phyloP scores from a whole-genome alignment of 2,888 invertebrate genomes.

The Phania funesta region DNA sequence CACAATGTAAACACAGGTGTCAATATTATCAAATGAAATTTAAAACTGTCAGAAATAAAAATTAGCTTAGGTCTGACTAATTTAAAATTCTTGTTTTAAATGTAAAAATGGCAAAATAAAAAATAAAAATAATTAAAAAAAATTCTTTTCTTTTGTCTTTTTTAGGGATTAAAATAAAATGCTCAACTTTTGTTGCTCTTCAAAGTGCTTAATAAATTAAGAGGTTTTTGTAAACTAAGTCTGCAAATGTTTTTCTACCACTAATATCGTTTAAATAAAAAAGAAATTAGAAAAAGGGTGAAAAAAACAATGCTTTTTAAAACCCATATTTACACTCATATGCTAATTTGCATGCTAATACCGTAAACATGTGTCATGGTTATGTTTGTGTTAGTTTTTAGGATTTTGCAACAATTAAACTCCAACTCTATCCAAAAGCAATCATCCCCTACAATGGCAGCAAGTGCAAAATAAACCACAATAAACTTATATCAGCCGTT shows the following conservation, averaged over 20 bases:
- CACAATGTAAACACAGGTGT: too few species aligned
- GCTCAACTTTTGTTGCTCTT: too few species aligned
- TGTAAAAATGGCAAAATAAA: too few species aligned
- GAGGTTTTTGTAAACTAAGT: slow-evolving; percentile 4
- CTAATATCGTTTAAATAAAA: background rate
- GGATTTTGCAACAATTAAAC: slow-evolving; percentile 37
- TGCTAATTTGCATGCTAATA: slow-evolving; percentile 46
- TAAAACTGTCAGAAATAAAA: too few species aligned
- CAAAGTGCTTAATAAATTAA: slow-evolving; percentile 17
- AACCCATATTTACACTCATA: background rate
- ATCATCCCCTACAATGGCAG: background rate
- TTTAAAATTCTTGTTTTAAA: too few species aligned
- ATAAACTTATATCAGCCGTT: slow-evolving; percentile 10
- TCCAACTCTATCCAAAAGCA: slow-evolving; percentile 8
- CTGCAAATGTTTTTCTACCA: background rate
- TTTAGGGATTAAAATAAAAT: too few species aligned
- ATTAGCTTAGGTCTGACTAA: too few species aligned
- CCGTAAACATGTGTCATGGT: slow-evolving; percentile 49
- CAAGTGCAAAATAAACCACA: slow-evolving; percentile 10
- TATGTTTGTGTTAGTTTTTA: slow-evolving; percentile 39
- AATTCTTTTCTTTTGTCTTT: too few species aligned
- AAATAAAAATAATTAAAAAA: too few species aligned
- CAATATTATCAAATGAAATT: too few species aligned
- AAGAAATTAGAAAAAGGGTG: slow-evolving; percentile 14
- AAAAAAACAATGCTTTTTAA: slow-evolving; percentile 18